Evolutionary conservation across 2,113 vertebrate genomes (phyloP), one percentile per base, ranked within the genome.

Genomic region (Chelonoidis abingdonii): DNA sequence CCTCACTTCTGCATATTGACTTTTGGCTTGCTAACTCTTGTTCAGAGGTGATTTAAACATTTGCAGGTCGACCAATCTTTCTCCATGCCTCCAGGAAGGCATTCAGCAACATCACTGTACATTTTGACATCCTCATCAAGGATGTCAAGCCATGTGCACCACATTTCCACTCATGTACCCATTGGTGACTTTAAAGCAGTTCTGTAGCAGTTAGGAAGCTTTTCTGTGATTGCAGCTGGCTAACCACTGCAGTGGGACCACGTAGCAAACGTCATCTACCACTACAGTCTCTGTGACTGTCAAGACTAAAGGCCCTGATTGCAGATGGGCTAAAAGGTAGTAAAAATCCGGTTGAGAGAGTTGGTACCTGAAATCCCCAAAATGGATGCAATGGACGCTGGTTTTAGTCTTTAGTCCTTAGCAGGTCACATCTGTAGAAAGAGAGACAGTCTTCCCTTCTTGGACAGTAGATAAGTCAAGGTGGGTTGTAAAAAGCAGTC

Each of bases 401-500:
- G 12, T 89, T 78, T 88, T 41, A 79, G 22, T 10, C 8, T 38
- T 84, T 81, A 49, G 0, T 25, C 86, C 89, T 86, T 41, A 13
- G 4, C 44, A 29, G 50, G 79, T 31, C 47, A 84, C 22, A 82
- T 29, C 27, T 89, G 52, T 5, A 1, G 35, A 69, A 13, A 29
- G 27, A 62, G n/a, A 69, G 65, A 72, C 8, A 10, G 8, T 72
- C 65, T 38, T 72, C n/a, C 19, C 7, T 22, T 38, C 65, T 17
- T 38, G 65, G 19, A 72, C n/a, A 72, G 83, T 13, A 76, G 52
- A 83, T 83, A 88, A 22, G 19, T 81, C 86, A 81, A 92, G 89
- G 93, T 84, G 84, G 49, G 87, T 56, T 76, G 87, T 84, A 87
- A 94, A 86, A 35, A 94, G 79, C 49, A 80, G 56, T 54, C 81